Base-by-base conservation (phyloP, 2,888 invertebrate species). In the Trichogramma dendrolimi region DNA sequence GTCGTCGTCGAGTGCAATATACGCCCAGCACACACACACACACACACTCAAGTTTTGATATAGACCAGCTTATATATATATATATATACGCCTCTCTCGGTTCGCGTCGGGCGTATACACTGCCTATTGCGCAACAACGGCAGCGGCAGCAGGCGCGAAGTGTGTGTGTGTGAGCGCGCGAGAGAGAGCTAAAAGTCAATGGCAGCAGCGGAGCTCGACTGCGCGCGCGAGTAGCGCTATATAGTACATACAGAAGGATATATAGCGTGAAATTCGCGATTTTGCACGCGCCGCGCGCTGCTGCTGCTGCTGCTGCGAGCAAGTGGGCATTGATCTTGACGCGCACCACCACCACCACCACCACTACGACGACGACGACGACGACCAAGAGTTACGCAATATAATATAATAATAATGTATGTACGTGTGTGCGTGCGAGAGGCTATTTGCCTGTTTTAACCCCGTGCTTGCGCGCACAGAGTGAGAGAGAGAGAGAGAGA, bases 201-300 rank as follows among this genome's bases (percentile, higher is more conserved):
- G 61, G 61, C 58, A 61, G 56, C 44, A 27, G 4, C 6, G 27
- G 5, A 11, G 6, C 39, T 6, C 39, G 38, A 39, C 10, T 39
- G 44, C 43, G 51, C 55, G 63, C 42, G 64, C 58, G 52, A 27
- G 27, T 27, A 27, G 27, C 3, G 27, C 27, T 27, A 27, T 27
- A 27, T 27, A 27, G 27, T 27, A 56, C 61, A 63, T 50, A 60
- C 61, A 58, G 65, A 49, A 58, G 58, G 63, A 61, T 60, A 61
- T 61, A 60, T 61, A 67, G 67, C 69, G 65, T 67, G 62, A 68
- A 69, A 67, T 65, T 62, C 63, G 59, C 68, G 59, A 60, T 67
- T 61, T 52, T 41, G 55, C 38, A n/a, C 55, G 56, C 14, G 48
- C n/a, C n/a, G 10, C 44, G 53, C 10, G 49, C 27, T 27, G 27